Percentiles rank a stretch among this genome's conserved stretches.
These are phyloP conservation scores for Varanus komodoensis DNA, from an alignment of 2,113 vertebrate genomes.

Conservation along the genomic window DNA sequence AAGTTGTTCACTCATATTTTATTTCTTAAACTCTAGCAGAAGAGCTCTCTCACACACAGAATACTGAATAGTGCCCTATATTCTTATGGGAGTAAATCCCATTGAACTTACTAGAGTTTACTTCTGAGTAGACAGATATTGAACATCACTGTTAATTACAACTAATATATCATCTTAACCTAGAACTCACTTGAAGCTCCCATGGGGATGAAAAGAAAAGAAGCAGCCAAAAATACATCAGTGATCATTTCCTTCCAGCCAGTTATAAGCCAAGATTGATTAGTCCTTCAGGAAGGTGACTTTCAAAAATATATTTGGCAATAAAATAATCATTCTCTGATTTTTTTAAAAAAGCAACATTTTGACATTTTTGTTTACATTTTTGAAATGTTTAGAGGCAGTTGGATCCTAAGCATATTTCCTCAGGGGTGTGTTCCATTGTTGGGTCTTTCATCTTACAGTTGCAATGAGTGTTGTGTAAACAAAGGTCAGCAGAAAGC, in stretches of 20 bases:
- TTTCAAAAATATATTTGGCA: conserved; percentile 17
- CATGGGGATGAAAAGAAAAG: conserved; percentile 33
- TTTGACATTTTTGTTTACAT: not conserved
- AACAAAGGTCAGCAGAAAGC: not conserved
- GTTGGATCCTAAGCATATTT: not conserved
- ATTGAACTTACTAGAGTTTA: not conserved
- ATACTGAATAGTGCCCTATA: conserved; percentile 26
- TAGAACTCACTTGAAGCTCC: conserved; percentile 58
- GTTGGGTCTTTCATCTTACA: not conserved
- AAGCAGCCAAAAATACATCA: conserved; percentile 14
- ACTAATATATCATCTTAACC: conserved; percentile 53
- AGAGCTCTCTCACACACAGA: not conserved
- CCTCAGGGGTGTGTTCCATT: not conserved
- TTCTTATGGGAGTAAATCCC: not conserved
- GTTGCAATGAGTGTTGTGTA: not conserved
- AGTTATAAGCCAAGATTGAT: conserved; percentile 43
- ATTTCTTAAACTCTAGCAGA: conserved; percentile 60
- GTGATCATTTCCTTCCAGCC: conserved; percentile 29
- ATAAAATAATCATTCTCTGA: not conserved
- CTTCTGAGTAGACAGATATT: not conserved
- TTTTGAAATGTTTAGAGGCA: not conserved
- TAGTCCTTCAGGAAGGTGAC: conserved; percentile 23
- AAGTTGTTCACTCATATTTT: conserved; percentile 65
- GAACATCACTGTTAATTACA: conserved; percentile 44
- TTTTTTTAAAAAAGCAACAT: not conserved